phyloP scores from a whole-genome alignment of 2,113 vertebrate species.

The Percina caprodes region DNA sequence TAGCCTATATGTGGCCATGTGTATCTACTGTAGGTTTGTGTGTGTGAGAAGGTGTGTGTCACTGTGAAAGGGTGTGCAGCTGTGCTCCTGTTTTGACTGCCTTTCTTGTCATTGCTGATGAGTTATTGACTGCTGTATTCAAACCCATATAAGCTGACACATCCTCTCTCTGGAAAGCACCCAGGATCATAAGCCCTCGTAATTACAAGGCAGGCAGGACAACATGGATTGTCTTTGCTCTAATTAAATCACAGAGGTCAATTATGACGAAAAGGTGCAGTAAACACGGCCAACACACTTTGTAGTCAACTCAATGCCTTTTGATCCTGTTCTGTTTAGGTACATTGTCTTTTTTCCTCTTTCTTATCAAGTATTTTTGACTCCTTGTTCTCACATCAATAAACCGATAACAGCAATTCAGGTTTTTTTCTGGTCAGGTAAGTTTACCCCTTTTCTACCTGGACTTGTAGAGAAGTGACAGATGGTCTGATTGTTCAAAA shows the following conservation, averaged over 20 bases:
- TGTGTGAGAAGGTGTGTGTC: constrained; percentile 11
- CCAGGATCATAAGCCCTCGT: constrained; percentile 55
- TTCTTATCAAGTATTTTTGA: constrained; percentile 21
- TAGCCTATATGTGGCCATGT: not conserved
- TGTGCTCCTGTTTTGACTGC: constrained; percentile 54
- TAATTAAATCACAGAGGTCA: constrained; percentile 67
- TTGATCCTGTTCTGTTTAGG: constrained; percentile 18
- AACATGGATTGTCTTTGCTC: constrained; percentile 52
- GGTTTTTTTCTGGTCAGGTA: not conserved
- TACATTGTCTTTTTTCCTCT: constrained; percentile 13
- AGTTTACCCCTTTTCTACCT: not conserved
- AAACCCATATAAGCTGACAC: constrained; percentile 57
- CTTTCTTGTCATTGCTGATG: constrained; percentile 62
- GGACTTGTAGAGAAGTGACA: not conserved
- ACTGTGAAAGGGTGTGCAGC: constrained; percentile 33
- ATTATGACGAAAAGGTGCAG: constrained; percentile 42
- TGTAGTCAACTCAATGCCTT: constrained; percentile 28
- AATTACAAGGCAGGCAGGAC: constrained; percentile 56
- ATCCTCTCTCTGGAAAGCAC: constrained; percentile 48
- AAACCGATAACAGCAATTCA: constrained; percentile 32
- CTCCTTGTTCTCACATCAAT: constrained; percentile 35
- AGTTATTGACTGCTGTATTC: constrained; percentile 73
- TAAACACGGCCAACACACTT: not conserved
- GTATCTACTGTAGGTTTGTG: not conserved
- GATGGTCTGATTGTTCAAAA: not conserved